Evolutionary conservation across 2,113 vertebrate genomes (phyloP), one percentile per base, ranked within the genome.

Genomic region (Pogonocichla stellata): DNA sequence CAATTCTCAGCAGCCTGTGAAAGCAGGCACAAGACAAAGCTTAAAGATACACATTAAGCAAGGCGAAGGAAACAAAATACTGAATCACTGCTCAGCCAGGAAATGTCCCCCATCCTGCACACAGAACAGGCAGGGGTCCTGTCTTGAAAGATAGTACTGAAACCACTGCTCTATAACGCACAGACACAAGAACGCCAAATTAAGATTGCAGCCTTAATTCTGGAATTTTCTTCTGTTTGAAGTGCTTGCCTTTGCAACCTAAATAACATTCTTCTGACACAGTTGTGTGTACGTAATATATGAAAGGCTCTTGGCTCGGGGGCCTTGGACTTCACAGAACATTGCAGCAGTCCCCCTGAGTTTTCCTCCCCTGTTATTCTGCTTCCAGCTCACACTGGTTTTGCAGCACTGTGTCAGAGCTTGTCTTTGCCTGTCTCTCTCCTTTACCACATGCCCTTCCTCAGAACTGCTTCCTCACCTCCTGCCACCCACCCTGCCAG

Each of bases 261-360:
- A 86, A 91, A 93, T 83, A 95, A 86, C 92, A 93, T 65, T 88
- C 42, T 0, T 86, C 73, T 93, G 92, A 95, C 86, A 93, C 40
- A 91, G 83, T 60, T 86, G 73, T 64, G 51, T n/a, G 57, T 57
- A 78, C 1, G 1, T 60, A 96, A 93, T 86, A 89, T 71, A 92
- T 71, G 43, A 95, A 95, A 95, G 86, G 43, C 64, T 86, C 47
- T 92, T 93, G 88, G 86, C 86, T 96, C 14, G 0, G 24, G 77
- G 88, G 86, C 91, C 83, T 94, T 95, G 83, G 80, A 92, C 91
- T 89, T 91, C 89, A 92, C 91, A 96, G 94, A 96, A 79, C 69
- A 67, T 69, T 92, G 86, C 83, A 75, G 83, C 73, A 89, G 83
- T 79, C 53, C 92, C 83, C 88, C 56, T 64, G 83, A 80, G 82